Conservation (phyloP, 2,888 invertebrate genomes). For the Scaptomyza cyrtandrae region DNA sequence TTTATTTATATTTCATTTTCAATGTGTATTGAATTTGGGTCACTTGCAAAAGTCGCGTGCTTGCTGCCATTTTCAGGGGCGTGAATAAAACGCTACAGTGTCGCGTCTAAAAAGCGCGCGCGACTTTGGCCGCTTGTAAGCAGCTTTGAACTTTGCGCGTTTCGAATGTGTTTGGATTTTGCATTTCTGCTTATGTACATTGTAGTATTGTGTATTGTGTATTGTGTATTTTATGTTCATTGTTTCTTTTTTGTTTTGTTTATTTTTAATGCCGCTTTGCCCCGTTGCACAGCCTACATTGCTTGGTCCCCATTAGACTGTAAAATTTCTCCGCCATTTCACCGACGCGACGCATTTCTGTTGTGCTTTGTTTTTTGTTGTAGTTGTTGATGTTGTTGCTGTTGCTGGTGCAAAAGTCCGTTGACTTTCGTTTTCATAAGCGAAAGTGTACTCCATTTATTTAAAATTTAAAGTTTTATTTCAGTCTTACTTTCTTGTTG, state of each 20-base stretch:
- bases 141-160: conserved; percentile 58
- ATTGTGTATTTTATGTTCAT: conserved; percentile 27
- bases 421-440: conserved; percentile 84
- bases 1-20: conserved; percentile 60
- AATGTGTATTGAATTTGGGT: conserved; percentile 75
- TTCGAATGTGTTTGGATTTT: conserved; percentile 7
- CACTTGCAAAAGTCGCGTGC: conserved; percentile 76
- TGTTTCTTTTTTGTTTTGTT: conserved; percentile 26
- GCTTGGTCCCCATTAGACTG: conserved; percentile 35
- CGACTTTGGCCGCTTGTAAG: conserved; percentile 41
- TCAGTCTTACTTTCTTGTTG: conserved; percentile 48
- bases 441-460: conserved; percentile 83
- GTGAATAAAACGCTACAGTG: conserved; percentile 39
- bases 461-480: conserved; percentile 62
- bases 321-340: conserved; percentile 74
- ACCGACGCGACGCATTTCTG: conserved; percentile 50
- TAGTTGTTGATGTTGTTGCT: conserved; percentile 15
- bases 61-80: conserved; percentile 68
- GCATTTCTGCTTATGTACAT: neutral
- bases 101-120: conserved; percentile 42
- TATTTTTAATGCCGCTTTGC: conserved; percentile 37
- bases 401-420: conserved; percentile 73
- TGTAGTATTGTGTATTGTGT: conserved; percentile 4
- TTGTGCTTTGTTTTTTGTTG: conserved; percentile 29
- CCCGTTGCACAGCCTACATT: conserved; percentile 54